These are phyloP conservation scores for Ericerus pela DNA, from an alignment of 1,140 invertebrate genomes.

Conservation along the genomic window DNA sequence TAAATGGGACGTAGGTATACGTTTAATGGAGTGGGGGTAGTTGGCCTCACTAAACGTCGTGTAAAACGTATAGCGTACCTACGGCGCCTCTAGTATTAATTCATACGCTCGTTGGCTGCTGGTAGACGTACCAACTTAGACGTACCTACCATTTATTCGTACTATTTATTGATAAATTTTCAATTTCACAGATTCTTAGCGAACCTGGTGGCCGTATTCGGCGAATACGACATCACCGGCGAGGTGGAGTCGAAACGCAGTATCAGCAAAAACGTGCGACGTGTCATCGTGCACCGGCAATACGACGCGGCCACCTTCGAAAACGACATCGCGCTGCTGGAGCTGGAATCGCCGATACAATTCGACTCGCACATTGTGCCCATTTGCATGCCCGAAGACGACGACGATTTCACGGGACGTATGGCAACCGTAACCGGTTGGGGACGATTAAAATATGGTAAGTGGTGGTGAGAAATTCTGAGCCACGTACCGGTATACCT, in stretches of 20 bases:
- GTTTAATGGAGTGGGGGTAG: too few species aligned
- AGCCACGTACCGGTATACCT: too few species aligned
- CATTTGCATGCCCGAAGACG: slow-evolving; percentile 74
- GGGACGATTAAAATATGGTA: slow-evolving; percentile 47
- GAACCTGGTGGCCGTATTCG: slow-evolving; percentile 75
- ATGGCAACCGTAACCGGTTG: slow-evolving; percentile 72
- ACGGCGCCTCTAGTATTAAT: too few species aligned
- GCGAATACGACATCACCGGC: slow-evolving; percentile 75
- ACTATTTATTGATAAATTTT: not conserved
- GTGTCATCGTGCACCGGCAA: slow-evolving; percentile 74
- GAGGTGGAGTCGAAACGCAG: slow-evolving; percentile 61
- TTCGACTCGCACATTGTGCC: slow-evolving; percentile 80
- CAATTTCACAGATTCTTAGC: slow-evolving; percentile 56
- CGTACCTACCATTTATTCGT: too few species aligned
- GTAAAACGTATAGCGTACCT: too few species aligned
- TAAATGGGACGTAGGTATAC: too few species aligned
- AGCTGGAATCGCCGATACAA: slow-evolving; percentile 65
- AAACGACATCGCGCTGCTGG: slow-evolving; percentile 73
- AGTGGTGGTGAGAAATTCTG: too few species aligned
- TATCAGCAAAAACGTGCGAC: slow-evolving; percentile 62
- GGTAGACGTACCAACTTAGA: too few species aligned
- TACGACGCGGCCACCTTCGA: slow-evolving; percentile 83
- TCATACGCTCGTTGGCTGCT: too few species aligned
- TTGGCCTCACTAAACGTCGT: too few species aligned
- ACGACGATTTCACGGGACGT: slow-evolving; percentile 63